Evolutionary conservation across 2,888 invertebrate species (phyloP).

Genomic region (Cantharis rustica): DNA sequence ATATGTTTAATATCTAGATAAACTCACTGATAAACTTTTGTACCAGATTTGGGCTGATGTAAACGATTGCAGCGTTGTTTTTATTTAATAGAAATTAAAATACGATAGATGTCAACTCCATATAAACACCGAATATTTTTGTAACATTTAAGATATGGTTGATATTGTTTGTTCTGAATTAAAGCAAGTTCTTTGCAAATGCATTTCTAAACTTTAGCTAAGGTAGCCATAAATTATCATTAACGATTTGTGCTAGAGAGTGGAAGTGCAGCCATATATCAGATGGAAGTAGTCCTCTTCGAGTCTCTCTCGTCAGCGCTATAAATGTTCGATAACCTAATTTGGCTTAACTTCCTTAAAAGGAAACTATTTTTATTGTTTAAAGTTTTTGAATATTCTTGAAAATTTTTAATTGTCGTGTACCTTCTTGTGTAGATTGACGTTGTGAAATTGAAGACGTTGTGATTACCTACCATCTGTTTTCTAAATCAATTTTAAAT

Average conservation of each 20-base stretch:
- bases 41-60: no score
- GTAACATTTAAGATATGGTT: not conserved
- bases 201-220: not conserved
- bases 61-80: no score
- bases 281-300: conserved; percentile 12
- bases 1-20: no score
- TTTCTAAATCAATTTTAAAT: not conserved
- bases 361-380: not conserved
- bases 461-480: not conserved
- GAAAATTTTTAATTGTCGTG: not conserved
- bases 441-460: not conserved
- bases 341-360: conserved; percentile 2
- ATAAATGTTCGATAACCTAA: conserved; percentile 8
- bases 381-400: not conserved
- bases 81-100: no score
- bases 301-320: conserved; percentile 5
- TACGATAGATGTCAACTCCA: no score
- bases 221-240: conserved; percentile 11
- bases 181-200: not conserved
- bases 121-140: not conserved
- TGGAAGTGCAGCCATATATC: conserved; percentile 16
- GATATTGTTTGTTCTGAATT: not conserved
- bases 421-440: not conserved
- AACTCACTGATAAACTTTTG: no score
- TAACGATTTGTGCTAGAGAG: conserved; percentile 8